Percentiles rank a stretch among this genome's conserved stretches.
phyloP scores from a whole-genome alignment of 2,888 invertebrate genomes.

The Serripes groenlandicus region DNA sequence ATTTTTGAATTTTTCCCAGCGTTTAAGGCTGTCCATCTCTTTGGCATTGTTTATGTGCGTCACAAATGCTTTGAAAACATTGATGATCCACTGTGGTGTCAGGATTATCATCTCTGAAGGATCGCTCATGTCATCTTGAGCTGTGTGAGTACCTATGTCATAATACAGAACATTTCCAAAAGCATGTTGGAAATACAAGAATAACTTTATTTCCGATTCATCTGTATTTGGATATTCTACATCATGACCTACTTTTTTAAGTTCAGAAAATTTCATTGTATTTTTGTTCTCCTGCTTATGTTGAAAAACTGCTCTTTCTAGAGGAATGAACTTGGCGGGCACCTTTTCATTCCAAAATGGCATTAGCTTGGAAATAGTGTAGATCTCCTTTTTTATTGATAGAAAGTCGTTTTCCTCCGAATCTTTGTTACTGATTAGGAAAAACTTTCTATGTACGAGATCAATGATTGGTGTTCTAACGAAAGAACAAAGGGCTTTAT shows the following conservation, averaged over 20 bases:
- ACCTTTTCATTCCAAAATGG: slow-evolving; percentile 44
- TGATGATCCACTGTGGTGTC: slow-evolving; percentile 55
- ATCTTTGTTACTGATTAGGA: not conserved
- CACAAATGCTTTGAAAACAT: slow-evolving; percentile 54
- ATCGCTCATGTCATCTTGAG: no score
- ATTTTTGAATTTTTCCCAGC: not conserved
- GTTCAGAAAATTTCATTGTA: slow-evolving; percentile 27
- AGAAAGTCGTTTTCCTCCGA: slow-evolving; percentile 26
- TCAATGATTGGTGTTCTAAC: not conserved
- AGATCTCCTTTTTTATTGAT: slow-evolving; percentile 34
- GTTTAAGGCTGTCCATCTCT: not conserved
- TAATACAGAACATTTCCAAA: slow-evolving; percentile 52
- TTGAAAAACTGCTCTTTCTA: slow-evolving; percentile 48
- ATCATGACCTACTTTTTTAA: slow-evolving; percentile 25
- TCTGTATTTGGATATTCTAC: slow-evolving; percentile 9
- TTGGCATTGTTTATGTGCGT: slow-evolving; percentile 43
- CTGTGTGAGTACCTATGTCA: no score
- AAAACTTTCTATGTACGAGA: not conserved
- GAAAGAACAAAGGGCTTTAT: not conserved
- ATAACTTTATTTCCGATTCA: slow-evolving; percentile 20
- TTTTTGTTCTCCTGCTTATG: slow-evolving; percentile 22
- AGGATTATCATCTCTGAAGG: slow-evolving; percentile 36
- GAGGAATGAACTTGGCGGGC: slow-evolving; percentile 50
- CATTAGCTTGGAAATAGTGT: slow-evolving; percentile 24
- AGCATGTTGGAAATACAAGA: slow-evolving; percentile 47